Percentiles rank a stretch among this genome's conserved stretches.
Conservation (phyloP, 2,797 vertebrate genomes). For the Ara ararauna region DNA sequence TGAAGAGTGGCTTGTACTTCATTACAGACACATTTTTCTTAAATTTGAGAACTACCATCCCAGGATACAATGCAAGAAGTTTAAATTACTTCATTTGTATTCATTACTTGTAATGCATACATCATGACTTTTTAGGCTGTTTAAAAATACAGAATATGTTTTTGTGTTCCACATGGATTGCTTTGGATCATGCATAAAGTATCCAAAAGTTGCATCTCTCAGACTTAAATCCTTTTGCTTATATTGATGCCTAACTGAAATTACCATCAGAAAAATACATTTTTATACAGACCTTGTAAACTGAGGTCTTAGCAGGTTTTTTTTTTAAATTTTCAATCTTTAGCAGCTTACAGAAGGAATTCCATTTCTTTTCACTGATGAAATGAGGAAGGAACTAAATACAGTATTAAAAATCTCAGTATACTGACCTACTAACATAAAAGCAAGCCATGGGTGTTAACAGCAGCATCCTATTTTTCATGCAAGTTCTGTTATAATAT, state of each 20-base stretch:
- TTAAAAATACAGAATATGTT: background rate
- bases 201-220: background rate
- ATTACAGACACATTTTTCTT: background rate
- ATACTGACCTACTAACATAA: background rate
- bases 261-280: background rate
- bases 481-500: slow-evolving; percentile 20
- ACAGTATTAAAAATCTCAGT: background rate
- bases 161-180: background rate
- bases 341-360: background rate
- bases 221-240: background rate
- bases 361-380: background rate
- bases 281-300: background rate
- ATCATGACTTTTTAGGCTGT: background rate
- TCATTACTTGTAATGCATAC: background rate
- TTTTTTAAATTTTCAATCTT: background rate
- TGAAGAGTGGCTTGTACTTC: background rate
- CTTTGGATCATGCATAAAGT: background rate
- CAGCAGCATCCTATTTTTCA: background rate
- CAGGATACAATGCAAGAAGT: background rate
- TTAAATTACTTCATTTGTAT: background rate
- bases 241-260: background rate
- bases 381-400: background rate
- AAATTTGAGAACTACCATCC: background rate
- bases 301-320: background rate
- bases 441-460: background rate